Percentiles rank a stretch among this genome's conserved stretches.
Evolutionary conservation across 2,113 vertebrate genomes (phyloP).

Genomic region (Eidolon helvum): DNA sequence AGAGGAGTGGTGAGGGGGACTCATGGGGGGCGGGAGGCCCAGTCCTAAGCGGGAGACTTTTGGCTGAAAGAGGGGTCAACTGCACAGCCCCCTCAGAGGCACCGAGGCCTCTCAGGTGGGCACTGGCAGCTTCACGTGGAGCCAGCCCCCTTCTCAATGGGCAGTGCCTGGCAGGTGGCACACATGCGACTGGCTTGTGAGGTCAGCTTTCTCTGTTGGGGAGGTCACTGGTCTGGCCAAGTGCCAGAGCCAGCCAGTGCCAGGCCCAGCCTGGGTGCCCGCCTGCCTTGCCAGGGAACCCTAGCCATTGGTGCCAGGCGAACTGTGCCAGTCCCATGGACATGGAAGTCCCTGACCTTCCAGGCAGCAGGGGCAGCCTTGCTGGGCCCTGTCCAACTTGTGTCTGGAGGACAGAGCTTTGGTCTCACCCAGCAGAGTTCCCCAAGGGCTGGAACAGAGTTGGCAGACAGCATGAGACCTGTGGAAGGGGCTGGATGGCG

Average conservation of each 20-base stretch:
- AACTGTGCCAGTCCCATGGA: constrained; percentile 36
- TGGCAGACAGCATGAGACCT: constrained; percentile 62
- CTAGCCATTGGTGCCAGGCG: constrained; percentile 51
- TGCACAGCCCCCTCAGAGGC: background rate
- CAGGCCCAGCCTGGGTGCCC: constrained; percentile 50
- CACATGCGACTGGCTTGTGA: background rate
- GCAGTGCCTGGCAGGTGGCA: background rate
- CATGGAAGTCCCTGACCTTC: constrained; percentile 46
- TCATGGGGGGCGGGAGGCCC: background rate
- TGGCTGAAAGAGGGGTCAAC: background rate
- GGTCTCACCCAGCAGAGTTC: constrained; percentile 65
- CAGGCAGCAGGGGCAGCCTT: constrained; percentile 27
- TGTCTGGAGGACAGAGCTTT: constrained; percentile 35
- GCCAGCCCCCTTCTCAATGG: background rate
- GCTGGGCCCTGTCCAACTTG: constrained; percentile 53
- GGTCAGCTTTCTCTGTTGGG: constrained; percentile 20
- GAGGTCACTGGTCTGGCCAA: constrained; percentile 61
- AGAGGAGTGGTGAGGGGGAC: background rate
- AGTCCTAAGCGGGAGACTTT: background rate
- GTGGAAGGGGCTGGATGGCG: constrained; percentile 52
- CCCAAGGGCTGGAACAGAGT: constrained; percentile 34
- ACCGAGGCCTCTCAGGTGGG: background rate
- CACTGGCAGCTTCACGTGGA: accelerated
- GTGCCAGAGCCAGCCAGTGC: constrained; percentile 58
- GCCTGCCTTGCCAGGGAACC: constrained; percentile 65